Evolutionary conservation across 2,113 vertebrate genomes (phyloP).

Genomic region (Atherinomorus stipes): DNA sequence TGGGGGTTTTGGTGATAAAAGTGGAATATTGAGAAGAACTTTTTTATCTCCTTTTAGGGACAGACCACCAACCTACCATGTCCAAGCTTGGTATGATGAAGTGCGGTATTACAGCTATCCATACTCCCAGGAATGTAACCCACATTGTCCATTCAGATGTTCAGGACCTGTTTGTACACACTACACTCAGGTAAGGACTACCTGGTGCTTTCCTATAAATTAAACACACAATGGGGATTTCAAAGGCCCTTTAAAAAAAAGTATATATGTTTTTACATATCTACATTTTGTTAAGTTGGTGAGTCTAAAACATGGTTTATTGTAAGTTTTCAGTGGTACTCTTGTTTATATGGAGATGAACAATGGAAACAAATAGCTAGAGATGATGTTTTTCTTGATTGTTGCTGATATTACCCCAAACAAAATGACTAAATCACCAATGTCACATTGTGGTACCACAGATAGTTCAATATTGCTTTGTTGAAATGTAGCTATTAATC

Average conservation of each 20-base stretch:
- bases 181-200: conserved; percentile 93
- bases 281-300: no score
- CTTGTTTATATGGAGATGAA: neutral
- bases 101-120: conserved; percentile 94
- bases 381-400: neutral
- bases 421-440: neutral
- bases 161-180: conserved; percentile 98
- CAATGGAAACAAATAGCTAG: neutral
- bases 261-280: neutral
- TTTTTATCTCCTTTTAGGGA: conserved; percentile 82
- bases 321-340: neutral
- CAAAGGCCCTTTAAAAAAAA: no score
- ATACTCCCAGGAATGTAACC: conserved; percentile 94
- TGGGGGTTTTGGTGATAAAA: neutral
- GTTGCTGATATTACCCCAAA: neutral
- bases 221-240: neutral
- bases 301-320: no score
- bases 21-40: neutral
- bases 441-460: accelerated
- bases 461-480: neutral
- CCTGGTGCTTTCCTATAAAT: neutral
- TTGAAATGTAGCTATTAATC: neutral
- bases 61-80: conserved; percentile 94
- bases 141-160: conserved; percentile 94
- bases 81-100: conserved; percentile 99